Evolutionary conservation across 1,140 invertebrate genomes (phyloP).

Genomic region (Bombus huntii): DNA sequence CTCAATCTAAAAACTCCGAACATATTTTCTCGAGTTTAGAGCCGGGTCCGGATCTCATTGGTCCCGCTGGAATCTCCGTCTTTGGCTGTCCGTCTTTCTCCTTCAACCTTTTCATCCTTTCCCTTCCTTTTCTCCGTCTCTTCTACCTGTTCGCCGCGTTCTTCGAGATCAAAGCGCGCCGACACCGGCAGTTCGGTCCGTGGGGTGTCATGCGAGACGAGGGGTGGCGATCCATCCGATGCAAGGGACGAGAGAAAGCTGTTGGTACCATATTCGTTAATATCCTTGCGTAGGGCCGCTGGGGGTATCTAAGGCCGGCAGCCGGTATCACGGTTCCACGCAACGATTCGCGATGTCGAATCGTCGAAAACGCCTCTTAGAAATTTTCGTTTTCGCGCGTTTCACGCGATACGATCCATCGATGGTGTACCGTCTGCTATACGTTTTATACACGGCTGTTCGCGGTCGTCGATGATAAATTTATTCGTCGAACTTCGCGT

Average conservation of each 20-base stretch:
- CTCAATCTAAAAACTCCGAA: slow-evolving; percentile 73
- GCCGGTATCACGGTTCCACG: not conserved
- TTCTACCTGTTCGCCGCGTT: slow-evolving; percentile 74
- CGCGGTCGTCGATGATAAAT: not conserved
- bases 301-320: slow-evolving; percentile 65
- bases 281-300: slow-evolving; percentile 65
- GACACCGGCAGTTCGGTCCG: slow-evolving; percentile 72
- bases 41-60: slow-evolving; percentile 62
- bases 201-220: slow-evolving; percentile 77
- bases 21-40: slow-evolving; percentile 75
- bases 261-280: slow-evolving; percentile 75
- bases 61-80: slow-evolving; percentile 63
- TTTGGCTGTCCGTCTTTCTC: slow-evolving; percentile 29
- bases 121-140: slow-evolving; percentile 51
- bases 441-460: rapidly evolving
- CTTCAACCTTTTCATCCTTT: slow-evolving; percentile 14
- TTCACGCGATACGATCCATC: not conserved
- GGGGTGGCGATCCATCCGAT: slow-evolving; percentile 53
- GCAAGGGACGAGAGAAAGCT: slow-evolving; percentile 55
- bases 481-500: not conserved
- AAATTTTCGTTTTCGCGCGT: not conserved
- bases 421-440: no score
- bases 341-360: not conserved
- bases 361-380: not conserved
- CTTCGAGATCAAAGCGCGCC: slow-evolving; percentile 75